Evolutionary conservation across 2,888 invertebrate genomes (phyloP), one percentile per base, ranked within the genome.

Genomic region (Parnassius glacialis): DNA sequence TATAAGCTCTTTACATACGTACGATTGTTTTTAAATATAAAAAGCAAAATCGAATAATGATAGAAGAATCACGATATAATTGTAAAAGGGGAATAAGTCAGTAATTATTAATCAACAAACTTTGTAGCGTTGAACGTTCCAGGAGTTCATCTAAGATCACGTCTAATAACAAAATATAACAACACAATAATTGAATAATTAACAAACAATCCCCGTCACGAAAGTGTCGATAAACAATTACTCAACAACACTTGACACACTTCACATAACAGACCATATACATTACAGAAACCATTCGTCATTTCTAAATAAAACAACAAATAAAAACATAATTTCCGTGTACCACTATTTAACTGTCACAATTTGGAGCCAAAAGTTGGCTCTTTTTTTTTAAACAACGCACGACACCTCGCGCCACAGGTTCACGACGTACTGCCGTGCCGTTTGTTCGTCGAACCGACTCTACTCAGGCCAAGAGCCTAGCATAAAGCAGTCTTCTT

Each of bases 381-480:
- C 70, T 71, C 65, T 66, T 64, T 68, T 68, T 68, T 68, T 65
- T 62, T 64, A 68, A 65, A 64, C 65, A 48, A 13, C 48, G 13
- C 48, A 68, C 77, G 74, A 74, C 73, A 56, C 62, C 42, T 58
- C 70, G 62, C 64, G 69, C 71, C 76, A 69, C 70, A 68, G 70
- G 73, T 66, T 64, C 78, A 71, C 72, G 75, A 71, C 68, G 69
- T 70, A 79, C 79, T 79, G 74, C 68, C 72, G 50, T 79, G 74
- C 68, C 72, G 50, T 47, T 20, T 55, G 57, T 65, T 65, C 54
- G 61, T 65, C 64, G 56, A 61, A 67, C 65, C 65, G 68, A 67
- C 62, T 65, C 20, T 34, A 34, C 34, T 34, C 59, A 63, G 51
- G 67, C 64, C 52, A 48, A 64, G 62, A 64, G 65, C 64, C 64